Percentiles rank a stretch among this genome's conserved stretches.
Evolutionary conservation across 2,888 invertebrate species (phyloP).

Genomic region (Strigamia transsilvanica): DNA sequence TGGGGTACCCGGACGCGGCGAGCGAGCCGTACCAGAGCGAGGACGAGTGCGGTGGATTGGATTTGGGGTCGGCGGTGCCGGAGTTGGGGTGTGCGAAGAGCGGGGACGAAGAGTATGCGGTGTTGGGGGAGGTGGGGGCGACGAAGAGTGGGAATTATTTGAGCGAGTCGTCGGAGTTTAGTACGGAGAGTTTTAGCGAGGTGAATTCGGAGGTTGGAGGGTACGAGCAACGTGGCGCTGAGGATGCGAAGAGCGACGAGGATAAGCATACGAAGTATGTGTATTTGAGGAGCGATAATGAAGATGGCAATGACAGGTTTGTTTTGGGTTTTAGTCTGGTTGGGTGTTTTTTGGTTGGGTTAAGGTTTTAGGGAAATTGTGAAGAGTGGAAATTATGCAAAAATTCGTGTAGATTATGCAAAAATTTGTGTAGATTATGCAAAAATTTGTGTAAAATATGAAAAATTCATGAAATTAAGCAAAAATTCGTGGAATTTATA

Average conservation of each 20-base stretch:
- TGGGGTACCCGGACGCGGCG: neutral
- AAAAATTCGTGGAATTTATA: too few species aligned
- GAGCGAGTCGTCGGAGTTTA: constrained; percentile 38
- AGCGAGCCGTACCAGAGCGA: neutral
- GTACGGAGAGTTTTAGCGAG: constrained; percentile 22
- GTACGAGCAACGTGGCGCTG: neutral
- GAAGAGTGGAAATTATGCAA: too few species aligned
- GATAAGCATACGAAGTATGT: neutral
- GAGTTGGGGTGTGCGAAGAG: neutral
- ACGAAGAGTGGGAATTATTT: neutral
- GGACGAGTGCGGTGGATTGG: neutral
- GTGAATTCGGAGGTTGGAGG: neutral
- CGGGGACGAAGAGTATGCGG: neutral
- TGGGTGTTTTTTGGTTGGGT: too few species aligned
- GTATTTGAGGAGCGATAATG: neutral
- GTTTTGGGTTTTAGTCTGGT: too few species aligned
- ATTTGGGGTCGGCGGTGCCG: neutral
- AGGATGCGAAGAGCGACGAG: neutral
- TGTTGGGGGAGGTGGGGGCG: neutral
- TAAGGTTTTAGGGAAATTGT: too few species aligned
- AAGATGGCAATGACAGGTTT: neutral
- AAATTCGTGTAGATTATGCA: too few species aligned
- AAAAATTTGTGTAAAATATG: too few species aligned
- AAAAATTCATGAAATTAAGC: too few species aligned
- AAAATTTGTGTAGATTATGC: too few species aligned